A percentile compares a stretch with the other conserved stretches of the same genome.
phyloP scores from a whole-genome alignment of 35 echinoderm and acorn worm genomes.

The Holothuria glaberrima region DNA sequence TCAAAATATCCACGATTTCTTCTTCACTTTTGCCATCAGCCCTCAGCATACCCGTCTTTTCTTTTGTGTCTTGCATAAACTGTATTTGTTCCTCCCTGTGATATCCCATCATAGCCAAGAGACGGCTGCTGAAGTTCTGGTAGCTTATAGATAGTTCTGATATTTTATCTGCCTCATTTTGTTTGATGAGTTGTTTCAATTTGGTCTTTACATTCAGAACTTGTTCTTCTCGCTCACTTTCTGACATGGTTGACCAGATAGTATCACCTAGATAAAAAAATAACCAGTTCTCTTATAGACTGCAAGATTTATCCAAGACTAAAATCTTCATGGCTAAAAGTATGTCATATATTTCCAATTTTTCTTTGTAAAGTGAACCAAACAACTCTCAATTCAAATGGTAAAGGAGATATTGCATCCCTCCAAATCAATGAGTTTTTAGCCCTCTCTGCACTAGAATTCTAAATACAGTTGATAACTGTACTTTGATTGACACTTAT shows the following conservation, averaged over 20 bases:
- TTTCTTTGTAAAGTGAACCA: no score
- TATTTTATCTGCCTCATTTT: slow-evolving; percentile 77
- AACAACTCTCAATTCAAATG: no score
- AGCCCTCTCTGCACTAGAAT: no score
- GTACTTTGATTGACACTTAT: no score
- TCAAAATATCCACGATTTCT: slow-evolving; percentile 69
- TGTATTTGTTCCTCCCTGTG: slow-evolving; percentile 62
- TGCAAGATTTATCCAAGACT: no score
- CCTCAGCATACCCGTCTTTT: slow-evolving; percentile 59
- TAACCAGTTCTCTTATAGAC: background rate
- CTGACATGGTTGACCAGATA: slow-evolving; percentile 88
- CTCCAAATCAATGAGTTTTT: no score
- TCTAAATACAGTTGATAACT: no score
- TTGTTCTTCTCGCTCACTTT: slow-evolving; percentile 89
- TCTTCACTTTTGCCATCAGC: slow-evolving; percentile 85
- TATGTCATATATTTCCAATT: no score
- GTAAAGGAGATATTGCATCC: no score
- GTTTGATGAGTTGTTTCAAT: slow-evolving; percentile 58
- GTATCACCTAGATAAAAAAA: slow-evolving; percentile 69
- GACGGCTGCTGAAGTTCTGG: slow-evolving; percentile 65
- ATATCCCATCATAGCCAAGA: slow-evolving; percentile 84
- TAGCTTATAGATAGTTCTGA: slow-evolving; percentile 65
- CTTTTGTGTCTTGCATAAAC: slow-evolving; percentile 61
- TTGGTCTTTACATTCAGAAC: slow-evolving; percentile 84
- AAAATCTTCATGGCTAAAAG: no score